A percentile compares a stretch with the other conserved stretches of the same genome.
Evolutionary conservation across 2,888 invertebrate species (phyloP).

Genomic region (Drosophila niveifrons): DNA sequence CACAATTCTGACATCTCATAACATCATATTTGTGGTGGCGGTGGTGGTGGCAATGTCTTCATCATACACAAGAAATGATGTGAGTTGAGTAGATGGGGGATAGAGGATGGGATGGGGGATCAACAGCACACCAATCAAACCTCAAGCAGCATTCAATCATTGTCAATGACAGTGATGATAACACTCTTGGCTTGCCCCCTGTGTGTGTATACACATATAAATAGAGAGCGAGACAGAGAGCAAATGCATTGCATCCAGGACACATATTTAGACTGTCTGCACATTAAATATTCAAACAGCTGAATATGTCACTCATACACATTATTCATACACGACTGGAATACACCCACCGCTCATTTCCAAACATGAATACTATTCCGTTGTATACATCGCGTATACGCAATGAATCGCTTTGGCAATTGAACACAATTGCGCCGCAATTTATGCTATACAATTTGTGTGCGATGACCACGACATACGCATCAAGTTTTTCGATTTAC

Average conservation of each 20-base stretch:
- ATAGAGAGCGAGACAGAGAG: not conserved
- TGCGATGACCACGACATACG: constrained; percentile 35
- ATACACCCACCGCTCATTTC: not conserved
- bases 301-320: constrained; percentile 20
- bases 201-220: not conserved
- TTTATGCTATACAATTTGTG: constrained; percentile 68
- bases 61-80: constrained; percentile 31
- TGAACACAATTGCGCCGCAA: constrained; percentile 54
- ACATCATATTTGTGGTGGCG: constrained; percentile 30
- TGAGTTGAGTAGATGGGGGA: not conserved
- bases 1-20: constrained; percentile 33
- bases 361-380: constrained; percentile 51
- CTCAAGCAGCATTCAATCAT: constrained; percentile 69
- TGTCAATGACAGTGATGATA: constrained; percentile 53
- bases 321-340: constrained; percentile 26
- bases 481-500: constrained; percentile 64
- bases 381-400: not conserved
- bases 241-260: constrained; percentile 8
- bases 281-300: constrained; percentile 61
- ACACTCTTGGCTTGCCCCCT: not conserved
- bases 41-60: constrained; percentile 53
- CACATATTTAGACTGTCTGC: constrained; percentile 46
- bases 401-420: constrained; percentile 16
- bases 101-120: constrained; percentile 6
- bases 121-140: constrained; percentile 65